Evolutionary conservation across 2,113 vertebrate species (phyloP).

Genomic region (cat (Felis catus)): DNA sequence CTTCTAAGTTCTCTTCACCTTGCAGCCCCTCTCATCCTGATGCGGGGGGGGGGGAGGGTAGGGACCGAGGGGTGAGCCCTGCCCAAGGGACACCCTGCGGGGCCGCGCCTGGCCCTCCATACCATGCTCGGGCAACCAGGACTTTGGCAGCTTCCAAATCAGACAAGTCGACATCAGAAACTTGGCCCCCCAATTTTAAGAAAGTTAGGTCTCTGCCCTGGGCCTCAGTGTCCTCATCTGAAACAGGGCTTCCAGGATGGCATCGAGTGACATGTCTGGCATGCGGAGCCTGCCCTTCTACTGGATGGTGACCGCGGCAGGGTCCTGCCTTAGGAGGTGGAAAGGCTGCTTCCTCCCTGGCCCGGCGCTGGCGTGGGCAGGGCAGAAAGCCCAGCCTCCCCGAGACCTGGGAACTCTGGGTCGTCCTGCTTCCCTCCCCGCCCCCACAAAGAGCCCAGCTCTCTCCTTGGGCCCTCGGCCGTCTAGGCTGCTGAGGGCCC

Average conservation of each 20-base stretch:
- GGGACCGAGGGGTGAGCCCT: not conserved
- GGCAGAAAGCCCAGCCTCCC: not conserved
- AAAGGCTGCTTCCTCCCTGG: slow-evolving; percentile 58
- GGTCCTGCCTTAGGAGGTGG: not conserved
- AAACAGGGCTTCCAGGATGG: fast-evolving
- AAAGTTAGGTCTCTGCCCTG: not conserved
- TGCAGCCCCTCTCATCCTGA: not conserved
- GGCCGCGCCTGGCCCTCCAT: not conserved
- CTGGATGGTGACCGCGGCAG: not conserved
- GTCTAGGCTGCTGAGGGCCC: not conserved
- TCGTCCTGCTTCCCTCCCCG: not conserved
- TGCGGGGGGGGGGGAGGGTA: no score
- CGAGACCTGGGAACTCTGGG: not conserved
- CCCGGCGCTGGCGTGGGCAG: fast-evolving
- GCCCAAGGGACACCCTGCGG: not conserved
- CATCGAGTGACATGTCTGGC: fast-evolving
- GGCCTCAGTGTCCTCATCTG: not conserved
- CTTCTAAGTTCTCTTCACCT: not conserved
- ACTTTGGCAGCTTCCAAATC: not conserved
- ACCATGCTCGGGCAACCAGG: not conserved
- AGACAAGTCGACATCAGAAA: not conserved
- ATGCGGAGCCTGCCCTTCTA: fast-evolving
- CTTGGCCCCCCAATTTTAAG: not conserved
- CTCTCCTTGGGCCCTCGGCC: not conserved
- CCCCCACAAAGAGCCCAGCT: not conserved